A percentile compares a stretch with the other conserved stretches of the same genome.
Conservation (phyloP, 1,140 invertebrate species). For the Caenorhabditis elegans region DNA sequence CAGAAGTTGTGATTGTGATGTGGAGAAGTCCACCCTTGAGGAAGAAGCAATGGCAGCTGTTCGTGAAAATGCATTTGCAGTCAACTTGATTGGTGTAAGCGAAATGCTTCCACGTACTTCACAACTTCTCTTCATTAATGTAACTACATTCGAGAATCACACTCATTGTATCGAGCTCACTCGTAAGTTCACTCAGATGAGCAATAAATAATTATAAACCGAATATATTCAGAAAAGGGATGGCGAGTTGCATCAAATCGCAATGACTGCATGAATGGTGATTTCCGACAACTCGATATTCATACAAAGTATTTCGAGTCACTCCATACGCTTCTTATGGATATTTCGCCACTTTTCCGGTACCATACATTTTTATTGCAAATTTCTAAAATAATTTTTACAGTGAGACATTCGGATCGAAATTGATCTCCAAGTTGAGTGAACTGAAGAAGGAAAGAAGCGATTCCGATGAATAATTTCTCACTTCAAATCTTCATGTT, state of each 20-base stretch:
- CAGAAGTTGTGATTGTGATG: slow-evolving; percentile 22
- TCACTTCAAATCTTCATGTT: neutral
- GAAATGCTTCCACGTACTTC: slow-evolving; percentile 43
- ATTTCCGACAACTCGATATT: slow-evolving; percentile 35
- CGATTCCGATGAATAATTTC: neutral
- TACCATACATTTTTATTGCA: neutral
- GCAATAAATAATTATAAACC: neutral
- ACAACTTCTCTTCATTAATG: slow-evolving; percentile 41
- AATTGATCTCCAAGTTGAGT: neutral
- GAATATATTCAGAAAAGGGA: slow-evolving; percentile 17
- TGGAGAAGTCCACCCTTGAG: neutral
- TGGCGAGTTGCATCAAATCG: slow-evolving; percentile 35
- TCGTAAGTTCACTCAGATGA: neutral
- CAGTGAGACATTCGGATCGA: neutral
- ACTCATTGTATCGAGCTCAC: slow-evolving; percentile 42
- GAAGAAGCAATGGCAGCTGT: slow-evolving; percentile 35
- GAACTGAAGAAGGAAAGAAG: neutral
- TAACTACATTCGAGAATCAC: slow-evolving; percentile 36
- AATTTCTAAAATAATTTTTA: neutral
- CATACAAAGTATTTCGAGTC: slow-evolving; percentile 41
- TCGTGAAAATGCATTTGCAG: slow-evolving; percentile 21
- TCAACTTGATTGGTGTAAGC: slow-evolving; percentile 28
- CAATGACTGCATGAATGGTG: slow-evolving; percentile 44
- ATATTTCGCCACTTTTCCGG: slow-evolving; percentile 34
- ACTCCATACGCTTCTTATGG: slow-evolving; percentile 10